These are phyloP conservation scores for Leptoteleia sp. DNA, from an alignment of 1,140 invertebrate genomes.

Conservation along the genomic window DNA sequence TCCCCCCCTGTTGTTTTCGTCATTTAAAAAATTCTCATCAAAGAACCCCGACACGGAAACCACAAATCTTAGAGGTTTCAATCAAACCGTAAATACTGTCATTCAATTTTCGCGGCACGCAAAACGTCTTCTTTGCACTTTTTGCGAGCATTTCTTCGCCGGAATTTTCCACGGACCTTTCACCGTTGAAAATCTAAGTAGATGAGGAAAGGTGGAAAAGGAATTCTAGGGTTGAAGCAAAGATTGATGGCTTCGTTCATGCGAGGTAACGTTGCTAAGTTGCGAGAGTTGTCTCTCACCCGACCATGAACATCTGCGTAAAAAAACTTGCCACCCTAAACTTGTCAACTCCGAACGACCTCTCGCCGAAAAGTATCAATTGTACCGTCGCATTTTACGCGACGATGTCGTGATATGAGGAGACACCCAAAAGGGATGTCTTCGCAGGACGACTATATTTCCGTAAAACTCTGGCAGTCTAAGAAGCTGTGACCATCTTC, in stretches of 20 bases:
- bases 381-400: constrained; percentile 53
- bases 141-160: constrained; percentile 22
- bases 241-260: constrained; percentile 58
- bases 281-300: constrained; percentile 53
- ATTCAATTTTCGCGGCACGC: constrained; percentile 44
- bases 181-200: constrained; percentile 40
- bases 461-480: constrained; percentile 41
- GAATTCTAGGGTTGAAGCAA: constrained; percentile 20
- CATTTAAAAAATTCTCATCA: constrained; percentile 1
- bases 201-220: constrained; percentile 21
- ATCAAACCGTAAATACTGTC: constrained; percentile 43
- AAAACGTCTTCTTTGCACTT: constrained; percentile 45
- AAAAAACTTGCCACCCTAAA: constrained; percentile 51
- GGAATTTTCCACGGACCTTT: constrained; percentile 32
- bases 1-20: no score
- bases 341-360: constrained; percentile 53
- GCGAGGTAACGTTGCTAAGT: constrained; percentile 58
- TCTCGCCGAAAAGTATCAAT: constrained; percentile 62
- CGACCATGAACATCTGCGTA: constrained; percentile 64
- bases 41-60: no score
- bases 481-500: constrained; percentile 53
- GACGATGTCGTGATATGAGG: constrained; percentile 44
- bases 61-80: constrained; percentile 37
- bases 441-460: constrained; percentile 59
- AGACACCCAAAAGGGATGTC: constrained; percentile 59